A percentile compares a stretch with the other conserved stretches of the same genome.
Conservation (phyloP, 2,113 vertebrate species). For the Oreochromis niloticus region DNA sequence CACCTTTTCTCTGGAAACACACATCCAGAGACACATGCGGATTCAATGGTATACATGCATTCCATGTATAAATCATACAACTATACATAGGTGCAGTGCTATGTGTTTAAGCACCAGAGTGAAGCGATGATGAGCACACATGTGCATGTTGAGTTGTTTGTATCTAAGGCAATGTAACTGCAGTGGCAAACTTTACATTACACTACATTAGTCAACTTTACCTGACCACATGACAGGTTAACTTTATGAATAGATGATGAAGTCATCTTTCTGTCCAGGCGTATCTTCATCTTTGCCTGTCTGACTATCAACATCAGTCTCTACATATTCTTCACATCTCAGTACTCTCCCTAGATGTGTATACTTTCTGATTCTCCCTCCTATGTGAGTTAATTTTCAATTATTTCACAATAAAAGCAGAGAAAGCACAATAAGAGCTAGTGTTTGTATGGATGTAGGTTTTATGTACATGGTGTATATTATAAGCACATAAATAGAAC, state of each 20-base stretch:
- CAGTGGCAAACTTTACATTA: neutral
- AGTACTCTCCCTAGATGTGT: neutral
- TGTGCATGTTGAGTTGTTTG: neutral
- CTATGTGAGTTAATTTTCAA: neutral
- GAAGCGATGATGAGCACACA: neutral
- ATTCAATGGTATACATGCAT: neutral
- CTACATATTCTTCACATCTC: neutral
- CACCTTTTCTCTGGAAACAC: neutral
- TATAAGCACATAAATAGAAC: neutral
- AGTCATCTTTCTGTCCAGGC: neutral
- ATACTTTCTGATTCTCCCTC: neutral
- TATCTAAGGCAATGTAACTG: accelerated
- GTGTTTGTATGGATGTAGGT: neutral
- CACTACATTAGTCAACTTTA: neutral
- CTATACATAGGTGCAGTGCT: neutral
- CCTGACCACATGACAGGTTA: neutral
- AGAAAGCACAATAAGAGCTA: neutral
- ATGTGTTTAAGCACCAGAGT: neutral
- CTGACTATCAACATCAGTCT: neutral
- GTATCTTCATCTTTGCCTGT: neutral
- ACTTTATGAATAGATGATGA: neutral
- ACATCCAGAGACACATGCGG: neutral
- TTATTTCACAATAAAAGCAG: neutral
- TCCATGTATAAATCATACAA: neutral
- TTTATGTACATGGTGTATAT: neutral